Evolutionary conservation across 2,113 vertebrate genomes (phyloP).

Genomic region (Ceyx margarethae): DNA sequence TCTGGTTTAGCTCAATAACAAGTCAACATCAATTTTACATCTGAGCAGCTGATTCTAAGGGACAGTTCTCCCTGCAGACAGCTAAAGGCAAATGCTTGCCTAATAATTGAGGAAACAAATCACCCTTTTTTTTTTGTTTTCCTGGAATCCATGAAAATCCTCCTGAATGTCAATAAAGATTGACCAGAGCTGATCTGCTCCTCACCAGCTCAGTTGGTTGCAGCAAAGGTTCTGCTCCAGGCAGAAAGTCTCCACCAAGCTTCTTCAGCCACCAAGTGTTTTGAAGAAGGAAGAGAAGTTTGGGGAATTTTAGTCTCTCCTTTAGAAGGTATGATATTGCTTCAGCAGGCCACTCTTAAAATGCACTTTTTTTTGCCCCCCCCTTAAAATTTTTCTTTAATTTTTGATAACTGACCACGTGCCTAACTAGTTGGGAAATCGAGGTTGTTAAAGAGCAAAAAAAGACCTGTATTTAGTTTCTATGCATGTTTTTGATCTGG

Average conservation of each 20-base stretch:
- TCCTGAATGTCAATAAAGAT: background rate
- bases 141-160: background rate
- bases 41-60: background rate
- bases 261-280: accelerated
- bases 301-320: background rate
- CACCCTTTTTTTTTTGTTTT: background rate
- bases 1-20: background rate
- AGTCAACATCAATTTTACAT: background rate
- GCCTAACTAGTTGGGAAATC: background rate
- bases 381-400: background rate
- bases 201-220: background rate
- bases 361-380: background rate
- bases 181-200: background rate
- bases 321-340: background rate
- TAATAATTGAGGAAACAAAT: background rate
- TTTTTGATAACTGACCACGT: accelerated
- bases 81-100: background rate
- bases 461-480: background rate
- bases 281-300: background rate
- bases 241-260: background rate
- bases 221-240: background rate
- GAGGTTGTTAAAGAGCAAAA: background rate
- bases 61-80: background rate
- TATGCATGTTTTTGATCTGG: background rate
- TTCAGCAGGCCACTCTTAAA: background rate